These are phyloP conservation scores for Cliona cf. orientalis DNA, from an alignment of 37 sponge, comb jelly and placozoan genomes.

Conservation along the genomic window DNA sequence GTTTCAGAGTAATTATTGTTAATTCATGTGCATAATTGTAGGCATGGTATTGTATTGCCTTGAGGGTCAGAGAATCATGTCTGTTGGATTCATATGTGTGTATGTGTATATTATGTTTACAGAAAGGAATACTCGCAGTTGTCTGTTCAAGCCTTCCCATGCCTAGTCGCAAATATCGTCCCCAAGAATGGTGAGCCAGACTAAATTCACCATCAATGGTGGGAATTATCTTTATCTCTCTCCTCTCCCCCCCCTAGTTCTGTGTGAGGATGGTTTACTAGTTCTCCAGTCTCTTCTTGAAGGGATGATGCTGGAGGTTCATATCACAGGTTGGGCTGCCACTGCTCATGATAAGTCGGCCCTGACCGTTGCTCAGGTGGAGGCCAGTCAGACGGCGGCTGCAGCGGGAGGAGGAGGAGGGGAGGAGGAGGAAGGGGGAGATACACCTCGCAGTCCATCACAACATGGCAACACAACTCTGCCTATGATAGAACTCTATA, in stretches of 20 bases:
- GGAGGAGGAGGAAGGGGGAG: neutral
- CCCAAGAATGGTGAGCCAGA: slow-evolving; percentile 11
- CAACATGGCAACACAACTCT: neutral
- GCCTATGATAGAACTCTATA: slow-evolving; percentile 53
- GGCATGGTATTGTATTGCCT: neutral
- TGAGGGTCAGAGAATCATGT: neutral
- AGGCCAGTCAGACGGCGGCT: neutral
- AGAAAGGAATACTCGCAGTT: slow-evolving; percentile 46
- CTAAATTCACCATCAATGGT: neutral
- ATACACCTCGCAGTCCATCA: neutral
- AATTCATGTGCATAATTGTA: neutral
- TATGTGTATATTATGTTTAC: neutral
- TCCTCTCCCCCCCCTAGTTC: neutral
- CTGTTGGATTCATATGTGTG: neutral
- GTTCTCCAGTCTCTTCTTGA: slow-evolving; percentile 60
- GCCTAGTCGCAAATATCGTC: slow-evolving; percentile 34
- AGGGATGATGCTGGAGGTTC: slow-evolving; percentile 60
- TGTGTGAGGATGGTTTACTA: slow-evolving; percentile 34
- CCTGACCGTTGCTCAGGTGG: neutral
- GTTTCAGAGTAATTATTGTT: no score
- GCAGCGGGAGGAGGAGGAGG: neutral
- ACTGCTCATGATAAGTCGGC: neutral
- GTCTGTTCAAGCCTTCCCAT: slow-evolving; percentile 49
- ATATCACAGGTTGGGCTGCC: neutral
- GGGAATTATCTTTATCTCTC: neutral